Percentiles rank a stretch among this genome's conserved stretches.
Conservation (phyloP, 2,797 vertebrate genomes). For the Fistularia tabacaria region DNA sequence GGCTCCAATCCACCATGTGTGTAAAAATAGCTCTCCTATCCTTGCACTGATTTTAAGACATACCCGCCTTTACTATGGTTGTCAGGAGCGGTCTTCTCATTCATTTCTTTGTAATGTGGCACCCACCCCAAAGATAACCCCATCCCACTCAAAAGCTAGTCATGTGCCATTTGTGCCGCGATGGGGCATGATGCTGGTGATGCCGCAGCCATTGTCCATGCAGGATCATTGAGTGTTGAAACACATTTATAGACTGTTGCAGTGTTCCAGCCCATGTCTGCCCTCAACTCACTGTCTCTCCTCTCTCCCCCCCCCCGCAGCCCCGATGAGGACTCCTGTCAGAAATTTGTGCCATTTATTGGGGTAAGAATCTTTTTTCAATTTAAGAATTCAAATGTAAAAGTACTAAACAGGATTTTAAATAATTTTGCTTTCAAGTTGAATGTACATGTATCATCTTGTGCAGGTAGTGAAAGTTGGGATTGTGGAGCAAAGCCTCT, state of each 20-base stretch:
- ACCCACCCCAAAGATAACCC: constrained; percentile 34
- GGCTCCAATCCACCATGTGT: too few species aligned
- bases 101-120: constrained; percentile 67
- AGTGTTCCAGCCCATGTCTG: constrained; percentile 8
- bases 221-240: constrained; percentile 64
- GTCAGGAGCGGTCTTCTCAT: constrained; percentile 69
- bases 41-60: constrained; percentile 8
- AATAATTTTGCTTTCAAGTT: neutral
- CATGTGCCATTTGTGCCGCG: constrained; percentile 42
- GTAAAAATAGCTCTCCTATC: constrained; percentile 4
- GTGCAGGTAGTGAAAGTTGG: constrained; percentile 82
- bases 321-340: constrained; percentile 89
- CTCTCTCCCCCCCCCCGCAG: constrained; percentile 61
- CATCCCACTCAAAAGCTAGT: constrained; percentile 49
- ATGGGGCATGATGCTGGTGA: constrained; percentile 50
- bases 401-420: rapidly evolving
- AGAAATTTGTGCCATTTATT: constrained; percentile 91
- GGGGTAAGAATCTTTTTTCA: constrained; percentile 73
- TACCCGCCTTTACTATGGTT: constrained; percentile 47
- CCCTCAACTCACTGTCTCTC: constrained; percentile 17
- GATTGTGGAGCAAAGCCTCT: constrained; percentile 80
- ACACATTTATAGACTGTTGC: constrained; percentile 44
- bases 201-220: constrained; percentile 40
- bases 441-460: constrained; percentile 8
- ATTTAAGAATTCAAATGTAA: neutral